Percentiles rank a stretch among this genome's conserved stretches.
Evolutionary conservation across 2,888 invertebrate genomes (phyloP).

Genomic region (Heliconius hortense): DNA sequence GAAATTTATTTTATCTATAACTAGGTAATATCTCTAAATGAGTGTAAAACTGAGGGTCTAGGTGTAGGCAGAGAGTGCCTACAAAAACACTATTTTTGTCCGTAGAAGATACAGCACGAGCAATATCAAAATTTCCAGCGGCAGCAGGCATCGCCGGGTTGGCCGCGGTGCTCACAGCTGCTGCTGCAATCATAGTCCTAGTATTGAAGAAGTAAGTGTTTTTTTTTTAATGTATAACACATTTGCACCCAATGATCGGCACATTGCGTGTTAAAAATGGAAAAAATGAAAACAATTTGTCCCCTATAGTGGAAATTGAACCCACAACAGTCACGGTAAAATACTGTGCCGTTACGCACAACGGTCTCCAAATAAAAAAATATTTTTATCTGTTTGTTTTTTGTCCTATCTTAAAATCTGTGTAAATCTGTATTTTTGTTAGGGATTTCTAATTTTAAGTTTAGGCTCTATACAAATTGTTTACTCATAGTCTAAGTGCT

Average conservation of each 20-base stretch:
- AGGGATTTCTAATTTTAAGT: slow-evolving; percentile 2
- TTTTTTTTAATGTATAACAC: neutral
- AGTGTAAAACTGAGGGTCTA: neutral
- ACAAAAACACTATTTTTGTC: neutral
- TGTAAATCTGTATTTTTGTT: neutral
- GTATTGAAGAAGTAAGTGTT: slow-evolving; percentile 56
- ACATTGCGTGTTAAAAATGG: too few species aligned
- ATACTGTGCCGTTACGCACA: neutral
- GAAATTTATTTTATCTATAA: neutral
- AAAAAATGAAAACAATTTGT: too few species aligned
- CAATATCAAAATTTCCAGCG: slow-evolving; percentile 62
- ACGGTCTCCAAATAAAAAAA: neutral
- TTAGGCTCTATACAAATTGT: slow-evolving; percentile 4
- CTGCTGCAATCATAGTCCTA: slow-evolving; percentile 61
- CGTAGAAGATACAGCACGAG: slow-evolving; percentile 64
- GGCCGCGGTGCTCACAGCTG: slow-evolving; percentile 64
- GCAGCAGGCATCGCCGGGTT: slow-evolving; percentile 67
- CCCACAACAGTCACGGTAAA: too few species aligned
- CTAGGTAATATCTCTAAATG: neutral
- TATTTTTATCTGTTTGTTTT: neutral
- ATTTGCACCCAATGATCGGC: too few species aligned
- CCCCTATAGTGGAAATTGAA: too few species aligned
- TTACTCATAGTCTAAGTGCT: neutral
- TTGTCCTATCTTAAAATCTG: neutral
- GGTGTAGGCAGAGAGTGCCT: too few species aligned